A percentile compares a stretch with the other conserved stretches of the same genome.
Evolutionary conservation across 2,888 invertebrate genomes (phyloP).

Genomic region (Brenthis daphne): DNA sequence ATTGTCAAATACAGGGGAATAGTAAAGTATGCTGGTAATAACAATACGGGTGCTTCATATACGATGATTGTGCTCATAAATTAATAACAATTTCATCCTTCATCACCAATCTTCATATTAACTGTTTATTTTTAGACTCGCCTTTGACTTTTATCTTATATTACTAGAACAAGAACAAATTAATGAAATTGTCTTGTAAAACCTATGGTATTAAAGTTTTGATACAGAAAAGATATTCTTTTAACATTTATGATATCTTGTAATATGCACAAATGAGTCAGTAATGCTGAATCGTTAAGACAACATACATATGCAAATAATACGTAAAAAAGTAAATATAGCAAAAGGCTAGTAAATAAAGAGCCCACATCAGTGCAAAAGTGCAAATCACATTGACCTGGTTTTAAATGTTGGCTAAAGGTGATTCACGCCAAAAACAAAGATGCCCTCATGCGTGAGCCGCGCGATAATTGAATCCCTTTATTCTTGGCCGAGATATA

Average conservation of each 20-base stretch:
- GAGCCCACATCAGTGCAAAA: constrained; percentile 10
- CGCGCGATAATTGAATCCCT: constrained; percentile 4
- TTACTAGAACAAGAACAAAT: too few relatives aligned
- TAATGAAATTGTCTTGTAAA: too few relatives aligned
- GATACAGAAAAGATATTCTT: not conserved
- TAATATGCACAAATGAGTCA: not conserved
- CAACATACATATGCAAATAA: not conserved
- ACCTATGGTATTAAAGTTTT: not conserved
- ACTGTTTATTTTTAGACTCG: constrained; percentile 15
- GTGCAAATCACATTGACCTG: constrained; percentile 23
- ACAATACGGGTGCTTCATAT: not conserved
- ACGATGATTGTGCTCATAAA: constrained; percentile 13
- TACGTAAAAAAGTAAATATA: not conserved
- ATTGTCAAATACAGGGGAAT: constrained; percentile 6
- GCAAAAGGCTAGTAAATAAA: constrained; percentile 12
- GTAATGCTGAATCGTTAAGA: not conserved
- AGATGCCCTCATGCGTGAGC: constrained; percentile 26
- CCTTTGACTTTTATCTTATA: constrained; percentile 4
- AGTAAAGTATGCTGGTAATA: not conserved
- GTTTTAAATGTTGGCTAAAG: constrained; percentile 27
- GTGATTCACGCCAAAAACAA: constrained; percentile 35
- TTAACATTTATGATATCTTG: not conserved
- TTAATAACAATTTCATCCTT: constrained; percentile 19
- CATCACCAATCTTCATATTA: constrained; percentile 18
- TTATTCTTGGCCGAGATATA: not conserved